Evolutionary conservation across 2,113 vertebrate genomes (phyloP).

Genomic region (Talpa occidentalis): DNA sequence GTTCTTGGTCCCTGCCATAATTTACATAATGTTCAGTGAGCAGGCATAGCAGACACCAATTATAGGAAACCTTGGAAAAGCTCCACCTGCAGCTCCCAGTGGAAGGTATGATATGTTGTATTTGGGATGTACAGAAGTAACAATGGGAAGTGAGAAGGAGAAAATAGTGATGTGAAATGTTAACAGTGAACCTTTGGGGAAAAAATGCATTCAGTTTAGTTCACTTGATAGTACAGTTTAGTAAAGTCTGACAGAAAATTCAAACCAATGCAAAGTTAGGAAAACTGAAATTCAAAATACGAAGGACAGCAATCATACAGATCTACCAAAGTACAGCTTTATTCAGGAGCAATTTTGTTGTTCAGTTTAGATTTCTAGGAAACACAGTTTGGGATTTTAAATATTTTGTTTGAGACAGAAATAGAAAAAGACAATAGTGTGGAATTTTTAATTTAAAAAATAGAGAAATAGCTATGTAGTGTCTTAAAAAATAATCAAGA

Average conservation of each 20-base stretch:
- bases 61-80: slow-evolving; percentile 81
- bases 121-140: slow-evolving; percentile 81
- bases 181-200: slow-evolving; percentile 82
- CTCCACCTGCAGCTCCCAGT: slow-evolving; percentile 83
- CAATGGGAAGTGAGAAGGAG: slow-evolving; percentile 68
- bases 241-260: slow-evolving; percentile 63
- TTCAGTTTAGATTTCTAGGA: slow-evolving; percentile 11
- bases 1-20: slow-evolving; percentile 81
- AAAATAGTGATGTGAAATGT: slow-evolving; percentile 74
- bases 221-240: slow-evolving; percentile 72
- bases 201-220: slow-evolving; percentile 71
- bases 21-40: slow-evolving; percentile 85
- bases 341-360: background rate
- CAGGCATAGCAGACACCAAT: slow-evolving; percentile 81
- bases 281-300: slow-evolving; percentile 60
- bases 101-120: slow-evolving; percentile 84
- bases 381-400: background rate
- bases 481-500: slow-evolving; percentile 1
- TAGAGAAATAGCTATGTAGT: background rate
- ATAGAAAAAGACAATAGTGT: background rate
- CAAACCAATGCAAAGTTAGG: slow-evolving; percentile 57
- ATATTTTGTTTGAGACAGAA: background rate
- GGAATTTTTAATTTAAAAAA: background rate
- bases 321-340: slow-evolving; percentile 45
- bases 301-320: slow-evolving; percentile 27